Conservation (phyloP, 2,888 invertebrate species). For the Lasioglossum malachurum region DNA sequence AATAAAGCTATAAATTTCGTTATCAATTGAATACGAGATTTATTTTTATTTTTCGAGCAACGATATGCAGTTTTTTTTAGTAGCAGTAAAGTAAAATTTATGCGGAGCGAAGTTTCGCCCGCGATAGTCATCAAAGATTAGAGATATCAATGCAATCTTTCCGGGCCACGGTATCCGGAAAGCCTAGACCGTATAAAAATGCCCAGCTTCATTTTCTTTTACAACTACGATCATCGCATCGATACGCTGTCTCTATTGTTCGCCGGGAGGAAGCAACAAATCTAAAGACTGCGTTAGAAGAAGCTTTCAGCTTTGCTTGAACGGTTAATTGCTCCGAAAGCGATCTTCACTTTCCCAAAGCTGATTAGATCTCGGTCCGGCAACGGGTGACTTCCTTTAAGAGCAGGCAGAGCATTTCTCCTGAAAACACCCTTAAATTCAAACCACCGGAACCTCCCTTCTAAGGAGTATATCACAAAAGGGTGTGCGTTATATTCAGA, state of each 20-base stretch:
- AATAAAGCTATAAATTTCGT: not conserved
- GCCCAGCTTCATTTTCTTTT: constrained; percentile 58
- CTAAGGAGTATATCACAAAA: not conserved
- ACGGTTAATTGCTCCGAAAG: constrained; percentile 11
- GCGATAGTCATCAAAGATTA: not conserved
- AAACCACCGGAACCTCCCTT: constrained; percentile 4
- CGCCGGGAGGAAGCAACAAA: not conserved
- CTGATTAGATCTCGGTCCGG: constrained; percentile 2
- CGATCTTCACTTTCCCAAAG: constrained; percentile 13
- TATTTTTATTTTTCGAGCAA: not conserved
- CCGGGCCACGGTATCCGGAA: constrained; percentile 8
- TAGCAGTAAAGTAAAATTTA: not conserved
- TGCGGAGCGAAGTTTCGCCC: not conserved
- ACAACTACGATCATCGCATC: not conserved
- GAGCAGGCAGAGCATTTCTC: not conserved
- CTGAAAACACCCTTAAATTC: not conserved
- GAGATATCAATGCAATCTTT: constrained; percentile 19
- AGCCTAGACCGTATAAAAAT: constrained; percentile 27
- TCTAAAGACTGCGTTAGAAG: not conserved
- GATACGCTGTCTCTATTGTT: not conserved
- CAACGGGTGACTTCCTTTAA: constrained; percentile 9
- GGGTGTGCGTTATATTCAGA: not conserved
- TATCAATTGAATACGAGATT: not conserved
- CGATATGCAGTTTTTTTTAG: not conserved
- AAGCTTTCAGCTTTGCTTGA: constrained; percentile 9